phyloP scores from a whole-genome alignment of 2,888 invertebrate species.

The Drosophila multiciliata region DNA sequence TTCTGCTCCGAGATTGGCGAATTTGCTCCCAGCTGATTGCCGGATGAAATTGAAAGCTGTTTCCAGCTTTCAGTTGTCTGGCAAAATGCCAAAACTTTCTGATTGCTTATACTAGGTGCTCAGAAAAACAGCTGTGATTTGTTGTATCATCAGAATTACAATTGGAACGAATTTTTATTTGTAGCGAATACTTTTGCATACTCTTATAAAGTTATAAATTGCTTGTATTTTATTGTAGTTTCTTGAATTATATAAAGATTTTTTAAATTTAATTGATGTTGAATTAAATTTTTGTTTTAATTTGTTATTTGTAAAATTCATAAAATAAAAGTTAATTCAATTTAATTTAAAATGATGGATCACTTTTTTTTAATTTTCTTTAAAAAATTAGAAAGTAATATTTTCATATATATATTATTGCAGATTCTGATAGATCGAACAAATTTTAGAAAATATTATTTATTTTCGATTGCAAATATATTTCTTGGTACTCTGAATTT shows the following conservation, averaged over 20 bases:
- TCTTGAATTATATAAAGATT: neutral
- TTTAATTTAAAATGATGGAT: neutral
- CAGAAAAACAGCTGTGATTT: slow-evolving; percentile 52
- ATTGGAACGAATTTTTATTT: slow-evolving; percentile 7
- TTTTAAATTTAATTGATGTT: neutral
- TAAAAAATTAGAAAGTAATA: neutral
- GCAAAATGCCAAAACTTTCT: slow-evolving; percentile 68
- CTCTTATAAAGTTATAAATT: slow-evolving; percentile 6
- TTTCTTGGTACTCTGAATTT: neutral
- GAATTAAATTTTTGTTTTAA: neutral
- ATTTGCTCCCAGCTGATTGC: slow-evolving; percentile 22
- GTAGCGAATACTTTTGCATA: neutral
- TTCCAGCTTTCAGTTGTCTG: slow-evolving; percentile 60
- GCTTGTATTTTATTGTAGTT: neutral
- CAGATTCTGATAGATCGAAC: too few relatives aligned
- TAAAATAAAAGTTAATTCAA: neutral
- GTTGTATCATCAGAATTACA: slow-evolving; percentile 23
- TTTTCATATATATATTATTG: neutral
- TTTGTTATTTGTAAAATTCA: too few relatives aligned
- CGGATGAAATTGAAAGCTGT: slow-evolving; percentile 66
- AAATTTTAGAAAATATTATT: neutral
- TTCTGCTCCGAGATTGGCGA: slow-evolving; percentile 19
- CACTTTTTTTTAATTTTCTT: neutral
- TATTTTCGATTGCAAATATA: neutral
- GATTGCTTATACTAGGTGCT: slow-evolving; percentile 61